Conservation (phyloP, 1,140 invertebrate species). For the Heterodera carotae region DNA sequence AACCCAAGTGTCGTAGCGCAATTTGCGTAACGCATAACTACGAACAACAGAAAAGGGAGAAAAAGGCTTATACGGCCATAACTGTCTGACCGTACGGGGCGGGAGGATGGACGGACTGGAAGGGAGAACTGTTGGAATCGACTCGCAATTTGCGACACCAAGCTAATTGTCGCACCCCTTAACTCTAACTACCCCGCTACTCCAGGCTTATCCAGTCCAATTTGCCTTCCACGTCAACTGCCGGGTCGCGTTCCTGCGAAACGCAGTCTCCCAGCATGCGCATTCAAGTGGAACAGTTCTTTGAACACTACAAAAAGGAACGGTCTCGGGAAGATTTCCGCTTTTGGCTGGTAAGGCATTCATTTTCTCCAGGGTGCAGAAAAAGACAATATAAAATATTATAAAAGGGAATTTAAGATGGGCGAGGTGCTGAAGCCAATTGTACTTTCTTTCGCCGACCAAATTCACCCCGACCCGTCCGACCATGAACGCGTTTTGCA, state of each 20-base stretch:
- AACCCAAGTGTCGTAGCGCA: too few relatives aligned
- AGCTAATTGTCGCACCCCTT: too few relatives aligned
- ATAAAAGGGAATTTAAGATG: constrained; percentile 38
- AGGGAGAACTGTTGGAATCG: too few relatives aligned
- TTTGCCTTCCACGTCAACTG: constrained; percentile 42
- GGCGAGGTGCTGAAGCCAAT: constrained; percentile 49
- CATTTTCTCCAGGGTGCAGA: too few relatives aligned
- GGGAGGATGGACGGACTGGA: too few relatives aligned
- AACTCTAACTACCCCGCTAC: neutral
- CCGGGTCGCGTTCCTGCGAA: constrained; percentile 4
- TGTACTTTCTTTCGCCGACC: constrained; percentile 44
- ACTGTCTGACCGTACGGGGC: too few relatives aligned
- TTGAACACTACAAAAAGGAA: constrained; percentile 52
- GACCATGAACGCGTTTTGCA: constrained; percentile 31
- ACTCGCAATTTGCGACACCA: too few relatives aligned
- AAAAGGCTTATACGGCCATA: too few relatives aligned
- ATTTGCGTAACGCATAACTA: too few relatives aligned
- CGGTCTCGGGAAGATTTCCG: constrained; percentile 46
- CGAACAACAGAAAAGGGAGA: too few relatives aligned
- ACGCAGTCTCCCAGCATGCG: constrained; percentile 38
- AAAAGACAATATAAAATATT: too few relatives aligned
- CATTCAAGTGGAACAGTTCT: constrained; percentile 51
- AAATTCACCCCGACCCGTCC: constrained; percentile 42
- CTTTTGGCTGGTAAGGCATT: constrained; percentile 45
- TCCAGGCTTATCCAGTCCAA: constrained; percentile 54